phyloP scores from a whole-genome alignment of 64 coral and sea anemone species.

The Montipora capricornis region DNA sequence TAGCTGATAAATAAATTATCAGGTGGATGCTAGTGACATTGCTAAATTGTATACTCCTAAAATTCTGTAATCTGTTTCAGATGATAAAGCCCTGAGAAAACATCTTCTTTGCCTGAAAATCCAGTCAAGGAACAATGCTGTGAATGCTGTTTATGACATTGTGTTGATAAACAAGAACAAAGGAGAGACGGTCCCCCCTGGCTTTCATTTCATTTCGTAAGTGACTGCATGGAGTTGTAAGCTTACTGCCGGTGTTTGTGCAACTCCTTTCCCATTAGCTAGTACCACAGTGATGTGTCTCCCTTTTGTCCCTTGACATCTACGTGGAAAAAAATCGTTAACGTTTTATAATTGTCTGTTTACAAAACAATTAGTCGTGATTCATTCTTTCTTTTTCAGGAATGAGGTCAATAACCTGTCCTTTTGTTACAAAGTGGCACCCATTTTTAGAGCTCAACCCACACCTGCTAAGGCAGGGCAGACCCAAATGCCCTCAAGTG shows the following conservation, averaged over 20 bases:
- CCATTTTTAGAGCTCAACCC: slow-evolving; percentile 34
- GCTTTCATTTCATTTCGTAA: slow-evolving; percentile 82
- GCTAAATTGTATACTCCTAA: neutral
- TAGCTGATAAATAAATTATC: too few species aligned
- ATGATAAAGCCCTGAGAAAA: slow-evolving; percentile 88
- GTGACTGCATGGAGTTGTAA: neutral
- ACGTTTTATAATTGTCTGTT: too few species aligned
- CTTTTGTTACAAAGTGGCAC: slow-evolving; percentile 70
- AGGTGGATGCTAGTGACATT: neutral
- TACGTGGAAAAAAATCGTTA: too few species aligned
- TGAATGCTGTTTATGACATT: slow-evolving; percentile 79
- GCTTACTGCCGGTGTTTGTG: neutral
- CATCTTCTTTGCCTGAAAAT: slow-evolving; percentile 81
- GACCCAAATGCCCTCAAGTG: slow-evolving; percentile 29
- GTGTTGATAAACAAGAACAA: slow-evolving; percentile 87
- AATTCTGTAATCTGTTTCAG: slow-evolving; percentile 27
- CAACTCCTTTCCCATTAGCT: too few species aligned
- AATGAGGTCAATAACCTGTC: slow-evolving; percentile 93
- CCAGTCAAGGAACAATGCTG: slow-evolving; percentile 69
- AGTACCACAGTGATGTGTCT: too few species aligned
- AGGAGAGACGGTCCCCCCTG: slow-evolving; percentile 80
- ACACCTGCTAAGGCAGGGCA: slow-evolving; percentile 20
- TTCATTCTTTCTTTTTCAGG: slow-evolving; percentile 32
- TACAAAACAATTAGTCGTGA: neutral
- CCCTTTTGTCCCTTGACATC: too few species aligned